These are phyloP conservation scores for Malurus alboscapulatus DNA, from an alignment of 2,113 vertebrate genomes.

Conservation along the genomic window DNA sequence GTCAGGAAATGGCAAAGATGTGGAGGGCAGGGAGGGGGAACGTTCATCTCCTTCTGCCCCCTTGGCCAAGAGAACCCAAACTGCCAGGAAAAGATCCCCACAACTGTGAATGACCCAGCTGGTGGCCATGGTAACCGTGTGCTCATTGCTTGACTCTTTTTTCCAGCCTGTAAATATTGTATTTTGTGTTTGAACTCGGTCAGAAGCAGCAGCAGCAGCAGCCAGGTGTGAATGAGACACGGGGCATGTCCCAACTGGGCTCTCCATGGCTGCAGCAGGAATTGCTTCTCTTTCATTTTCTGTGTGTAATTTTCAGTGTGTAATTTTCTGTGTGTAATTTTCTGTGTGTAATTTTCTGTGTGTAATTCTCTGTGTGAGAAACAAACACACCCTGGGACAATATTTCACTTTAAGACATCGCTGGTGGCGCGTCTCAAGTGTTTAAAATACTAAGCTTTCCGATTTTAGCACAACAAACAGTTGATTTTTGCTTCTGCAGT, in stretches of 20 bases:
- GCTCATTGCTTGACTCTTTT: background rate
- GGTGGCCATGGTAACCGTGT: background rate
- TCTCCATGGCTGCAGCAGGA: background rate
- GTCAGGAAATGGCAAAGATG: rapidly evolving
- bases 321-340: too few relatives aligned
- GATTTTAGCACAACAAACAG: background rate
- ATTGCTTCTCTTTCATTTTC: background rate
- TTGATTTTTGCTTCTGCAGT: background rate
- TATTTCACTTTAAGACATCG: background rate
- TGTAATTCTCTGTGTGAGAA: too few relatives aligned
- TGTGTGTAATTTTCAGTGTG: too few relatives aligned
- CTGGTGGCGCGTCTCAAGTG: background rate
- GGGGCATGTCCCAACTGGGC: background rate
- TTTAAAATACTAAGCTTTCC: background rate
- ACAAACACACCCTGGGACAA: background rate
- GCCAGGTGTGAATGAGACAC: background rate
- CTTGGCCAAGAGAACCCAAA: background rate
- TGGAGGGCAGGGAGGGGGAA: background rate
- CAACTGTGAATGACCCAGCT: rapidly evolving
- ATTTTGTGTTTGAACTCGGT: background rate
- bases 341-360: too few relatives aligned
- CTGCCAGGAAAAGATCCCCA: background rate
- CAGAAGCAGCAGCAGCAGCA: background rate
- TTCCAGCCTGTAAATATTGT: rapidly evolving
- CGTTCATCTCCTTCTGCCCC: rapidly evolving